phyloP scores from a whole-genome alignment of 35 echinoderm and acorn worm genomes.

The Apostichopus californicus region DNA sequence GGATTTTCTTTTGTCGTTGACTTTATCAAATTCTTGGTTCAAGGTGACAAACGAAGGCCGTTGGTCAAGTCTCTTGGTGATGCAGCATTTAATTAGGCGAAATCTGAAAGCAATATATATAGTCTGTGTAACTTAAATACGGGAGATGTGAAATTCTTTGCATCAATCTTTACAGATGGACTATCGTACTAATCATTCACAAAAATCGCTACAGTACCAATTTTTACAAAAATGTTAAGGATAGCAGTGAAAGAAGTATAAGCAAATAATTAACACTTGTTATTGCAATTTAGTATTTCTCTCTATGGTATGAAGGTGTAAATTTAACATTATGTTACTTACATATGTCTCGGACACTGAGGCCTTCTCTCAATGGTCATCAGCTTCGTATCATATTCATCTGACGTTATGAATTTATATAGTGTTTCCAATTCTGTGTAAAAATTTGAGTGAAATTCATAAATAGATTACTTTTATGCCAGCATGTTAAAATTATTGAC shows the following conservation, averaged over 20 bases:
- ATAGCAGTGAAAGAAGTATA: too few relatives aligned
- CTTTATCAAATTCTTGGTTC: not conserved
- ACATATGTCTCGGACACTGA: not conserved
- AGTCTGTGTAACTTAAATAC: too few relatives aligned
- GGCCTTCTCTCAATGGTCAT: not conserved
- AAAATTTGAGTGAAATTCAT: not conserved
- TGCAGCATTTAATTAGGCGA: not conserved
- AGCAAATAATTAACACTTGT: too few relatives aligned
- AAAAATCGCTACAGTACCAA: too few relatives aligned
- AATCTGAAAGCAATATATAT: not conserved
- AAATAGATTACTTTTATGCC: not conserved
- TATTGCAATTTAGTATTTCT: too few relatives aligned
- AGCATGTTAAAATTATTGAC: not conserved
- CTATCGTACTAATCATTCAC: too few relatives aligned
- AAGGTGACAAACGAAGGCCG: not conserved
- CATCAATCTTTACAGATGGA: too few relatives aligned
- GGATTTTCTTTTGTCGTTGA: not conserved
- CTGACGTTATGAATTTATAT: not conserved
- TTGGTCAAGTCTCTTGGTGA: not conserved
- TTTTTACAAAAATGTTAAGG: too few relatives aligned
- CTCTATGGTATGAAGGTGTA: too few relatives aligned
- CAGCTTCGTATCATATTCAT: not conserved
- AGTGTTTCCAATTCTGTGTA: not conserved
- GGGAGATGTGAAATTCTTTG: too few relatives aligned
- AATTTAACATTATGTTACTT: not conserved